Conservation (phyloP, 2,888 invertebrate species). For the Stratiomys singularior region DNA sequence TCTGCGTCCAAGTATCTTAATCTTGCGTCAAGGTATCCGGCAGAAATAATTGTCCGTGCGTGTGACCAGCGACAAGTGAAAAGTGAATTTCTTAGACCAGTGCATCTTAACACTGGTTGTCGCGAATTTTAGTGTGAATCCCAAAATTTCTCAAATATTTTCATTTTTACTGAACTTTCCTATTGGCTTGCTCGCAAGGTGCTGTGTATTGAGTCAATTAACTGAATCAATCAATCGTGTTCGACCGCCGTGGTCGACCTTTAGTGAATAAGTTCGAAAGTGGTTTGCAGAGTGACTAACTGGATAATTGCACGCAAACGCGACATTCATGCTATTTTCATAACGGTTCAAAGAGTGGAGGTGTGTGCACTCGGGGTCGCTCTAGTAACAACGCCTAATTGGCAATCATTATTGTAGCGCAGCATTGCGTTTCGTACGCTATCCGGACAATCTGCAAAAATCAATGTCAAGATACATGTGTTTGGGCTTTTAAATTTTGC, state of each 20-base stretch:
- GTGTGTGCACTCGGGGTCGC: conserved; percentile 1
- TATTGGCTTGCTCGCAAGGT: background rate
- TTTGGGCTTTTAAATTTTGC: background rate
- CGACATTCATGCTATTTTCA: conserved; percentile 27
- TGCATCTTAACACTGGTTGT: too few relatives aligned
- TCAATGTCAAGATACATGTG: conserved; percentile 33
- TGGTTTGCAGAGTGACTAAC: conserved; percentile 33
- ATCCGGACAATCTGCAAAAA: background rate
- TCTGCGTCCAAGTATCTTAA: too few relatives aligned
- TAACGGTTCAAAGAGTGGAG: conserved; percentile 35
- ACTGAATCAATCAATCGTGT: background rate
- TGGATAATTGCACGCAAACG: conserved; percentile 9
- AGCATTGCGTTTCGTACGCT: background rate
- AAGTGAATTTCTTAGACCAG: too few relatives aligned
- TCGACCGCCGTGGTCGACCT: conserved; percentile 2
- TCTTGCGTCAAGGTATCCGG: too few relatives aligned
- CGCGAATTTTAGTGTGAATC: too few relatives aligned
- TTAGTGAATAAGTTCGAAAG: conserved; percentile 27
- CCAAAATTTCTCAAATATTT: too few relatives aligned
- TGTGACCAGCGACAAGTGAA: too few relatives aligned
- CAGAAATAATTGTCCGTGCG: too few relatives aligned
- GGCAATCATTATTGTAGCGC: conserved; percentile 4
- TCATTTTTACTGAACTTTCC: conserved; percentile 1
- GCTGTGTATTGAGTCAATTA: background rate
- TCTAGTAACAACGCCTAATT: background rate